Evolutionary conservation across 2,888 invertebrate genomes (phyloP), one percentile per base, ranked within the genome.

Genomic region (Synergus japonicus): DNA sequence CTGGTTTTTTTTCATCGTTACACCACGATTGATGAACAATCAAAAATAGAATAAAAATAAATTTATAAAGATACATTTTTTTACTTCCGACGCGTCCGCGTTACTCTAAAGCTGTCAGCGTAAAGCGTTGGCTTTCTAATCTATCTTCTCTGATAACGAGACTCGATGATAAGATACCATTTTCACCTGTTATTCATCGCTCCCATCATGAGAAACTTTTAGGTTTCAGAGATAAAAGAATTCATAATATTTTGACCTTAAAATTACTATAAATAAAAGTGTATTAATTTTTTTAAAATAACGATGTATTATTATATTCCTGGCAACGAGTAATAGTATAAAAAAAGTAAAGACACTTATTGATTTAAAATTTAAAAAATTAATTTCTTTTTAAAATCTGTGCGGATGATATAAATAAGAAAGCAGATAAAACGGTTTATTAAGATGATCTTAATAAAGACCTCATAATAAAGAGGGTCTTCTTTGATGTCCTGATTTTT

Each of bases 21-120:
- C 73, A 46, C 54, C 49, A 37, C 49, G 73, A 54, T 18, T 29
- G 15, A 9, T 37, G 29, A 41, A 54, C 1, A 49, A 73, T 22
- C 4, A 73, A 54, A 9, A 73, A 73, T 41, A 73, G 29, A 73
- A 73, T 29, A 5, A 73, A 15, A 73, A 54, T 54, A 12, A n/a
- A 1, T n/a, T n/a, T 13, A 37, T 73, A 80, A 37, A 76, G 37
- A 82, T 82, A 77, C 86, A 86, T 86, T 54, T 76, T 73, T 73
- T n/a, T 37, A 37, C 37, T 44, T n/a, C 22, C 18, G 76, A 76
- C 15, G 41, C 22, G 73, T 73, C 10, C 54, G 54, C 29, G 73
- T 54, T 54, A 37, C n/a, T 22, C 37, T 73, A 54, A 54, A 73
- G 37, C n/a, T 37, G 29, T 54, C 73, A 54, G 73, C 29, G 54